Conservation (phyloP, 2,888 invertebrate genomes). For the Odontothrips loti region DNA sequence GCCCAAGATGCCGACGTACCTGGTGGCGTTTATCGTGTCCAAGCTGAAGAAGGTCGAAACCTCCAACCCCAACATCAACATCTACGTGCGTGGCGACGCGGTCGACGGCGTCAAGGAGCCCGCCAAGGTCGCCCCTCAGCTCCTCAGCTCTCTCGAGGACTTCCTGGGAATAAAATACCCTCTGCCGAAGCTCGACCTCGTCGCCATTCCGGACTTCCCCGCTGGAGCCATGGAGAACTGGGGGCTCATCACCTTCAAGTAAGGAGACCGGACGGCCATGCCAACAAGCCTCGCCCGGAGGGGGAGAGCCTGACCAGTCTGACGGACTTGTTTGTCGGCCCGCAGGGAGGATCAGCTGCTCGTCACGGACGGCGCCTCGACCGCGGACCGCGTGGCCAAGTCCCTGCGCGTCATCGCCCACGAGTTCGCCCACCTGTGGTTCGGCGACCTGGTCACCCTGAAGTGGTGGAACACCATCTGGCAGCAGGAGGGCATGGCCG, state of each 20-base stretch:
- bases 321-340: neutral
- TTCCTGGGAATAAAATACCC: neutral
- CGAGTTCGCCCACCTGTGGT: conserved; percentile 49
- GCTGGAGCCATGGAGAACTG: conserved; percentile 12
- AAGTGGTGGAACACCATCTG: conserved; percentile 38
- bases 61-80: neutral
- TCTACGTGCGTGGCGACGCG: neutral
- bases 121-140: neutral
- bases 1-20: conserved; percentile 5
- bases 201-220: conserved; percentile 5
- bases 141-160: neutral
- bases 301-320: no score
- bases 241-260: conserved; percentile 2
- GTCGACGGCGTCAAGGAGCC: neutral
- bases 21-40: conserved; percentile 1
- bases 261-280: neutral
- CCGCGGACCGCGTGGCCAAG: neutral
- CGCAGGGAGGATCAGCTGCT: conserved; percentile 14
- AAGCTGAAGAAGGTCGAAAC: neutral
- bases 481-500: conserved; percentile 46
- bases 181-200: conserved; percentile 8
- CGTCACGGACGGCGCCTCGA: neutral
- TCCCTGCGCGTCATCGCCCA: conserved; percentile 43
- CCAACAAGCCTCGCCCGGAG: no score
- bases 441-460: neutral